A percentile compares a stretch with the other conserved stretches of the same genome.
Conservation (phyloP, 1,140 invertebrate genomes). For the Apis dorsata region DNA sequence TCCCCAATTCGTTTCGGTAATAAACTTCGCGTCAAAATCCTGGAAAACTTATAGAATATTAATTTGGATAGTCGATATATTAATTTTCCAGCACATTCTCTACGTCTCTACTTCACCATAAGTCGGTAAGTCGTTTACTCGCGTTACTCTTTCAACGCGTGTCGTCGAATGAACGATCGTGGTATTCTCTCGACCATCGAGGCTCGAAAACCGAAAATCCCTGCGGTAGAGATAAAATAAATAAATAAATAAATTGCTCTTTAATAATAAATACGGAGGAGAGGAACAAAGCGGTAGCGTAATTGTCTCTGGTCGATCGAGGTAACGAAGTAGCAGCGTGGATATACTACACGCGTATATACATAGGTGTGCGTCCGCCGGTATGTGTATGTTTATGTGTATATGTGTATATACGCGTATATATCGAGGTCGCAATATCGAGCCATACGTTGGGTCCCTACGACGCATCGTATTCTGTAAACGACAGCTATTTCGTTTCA, state of each 20-base stretch:
- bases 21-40: no score
- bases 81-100: no score
- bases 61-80: no score
- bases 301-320: conserved; percentile 33
- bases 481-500: conserved; percentile 33
- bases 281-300: conserved; percentile 5
- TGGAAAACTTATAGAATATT: no score
- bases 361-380: background rate
- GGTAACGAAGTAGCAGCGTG: conserved; percentile 17
- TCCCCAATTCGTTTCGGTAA: no score
- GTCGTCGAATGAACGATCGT: background rate
- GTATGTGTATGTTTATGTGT: background rate
- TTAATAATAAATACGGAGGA: conserved; percentile 18
- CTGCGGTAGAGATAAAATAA: background rate
- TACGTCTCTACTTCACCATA: no score
- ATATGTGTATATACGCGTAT: background rate
- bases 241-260: background rate
- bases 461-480: conserved; percentile 20
- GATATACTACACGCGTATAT: background rate
- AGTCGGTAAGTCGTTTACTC: no score
- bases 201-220: background rate
- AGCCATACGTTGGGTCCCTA: background rate
- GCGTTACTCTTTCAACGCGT: background rate
- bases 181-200: no score
- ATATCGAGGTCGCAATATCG: conserved; percentile 1